These are phyloP conservation scores for Rostratula benghalensis DNA, from an alignment of 2,113 vertebrate genomes.

Conservation along the genomic window DNA sequence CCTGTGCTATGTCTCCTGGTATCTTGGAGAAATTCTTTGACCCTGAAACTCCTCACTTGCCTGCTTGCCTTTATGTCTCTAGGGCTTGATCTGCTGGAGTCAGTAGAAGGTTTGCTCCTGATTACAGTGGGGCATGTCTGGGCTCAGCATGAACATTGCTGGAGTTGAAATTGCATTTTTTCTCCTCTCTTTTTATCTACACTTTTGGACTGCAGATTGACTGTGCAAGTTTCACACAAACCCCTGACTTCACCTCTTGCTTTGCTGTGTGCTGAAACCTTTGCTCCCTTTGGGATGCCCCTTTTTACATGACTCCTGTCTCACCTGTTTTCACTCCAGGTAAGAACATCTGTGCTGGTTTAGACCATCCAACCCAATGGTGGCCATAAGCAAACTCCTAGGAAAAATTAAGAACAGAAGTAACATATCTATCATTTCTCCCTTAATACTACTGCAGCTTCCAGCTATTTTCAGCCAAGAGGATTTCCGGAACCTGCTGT, in stretches of 20 bases:
- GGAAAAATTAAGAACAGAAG: not conserved
- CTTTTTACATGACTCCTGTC: not conserved
- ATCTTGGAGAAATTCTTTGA: slow-evolving; percentile 8
- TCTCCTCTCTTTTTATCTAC: not conserved
- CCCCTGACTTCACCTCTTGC: not conserved
- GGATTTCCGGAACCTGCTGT: not conserved
- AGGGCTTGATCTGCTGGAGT: slow-evolving; percentile 31
- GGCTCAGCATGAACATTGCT: not conserved
- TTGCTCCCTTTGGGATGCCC: not conserved
- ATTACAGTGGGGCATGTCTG: not conserved
- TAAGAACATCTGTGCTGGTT: not conserved
- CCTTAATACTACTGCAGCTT: not conserved
- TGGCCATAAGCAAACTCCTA: not conserved
- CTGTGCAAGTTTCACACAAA: not conserved
- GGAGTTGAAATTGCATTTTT: not conserved
- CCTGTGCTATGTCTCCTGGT: not conserved
- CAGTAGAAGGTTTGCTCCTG: not conserved
- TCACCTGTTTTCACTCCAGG: not conserved
- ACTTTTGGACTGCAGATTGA: not conserved
- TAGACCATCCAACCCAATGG: not conserved
- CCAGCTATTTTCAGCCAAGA: not conserved
- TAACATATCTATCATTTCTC: not conserved
- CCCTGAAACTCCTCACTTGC: not conserved
- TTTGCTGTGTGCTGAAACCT: not conserved
- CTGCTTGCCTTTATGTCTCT: not conserved